Conservation (phyloP, 2,888 invertebrate genomes). For the Panzeria rudis region DNA sequence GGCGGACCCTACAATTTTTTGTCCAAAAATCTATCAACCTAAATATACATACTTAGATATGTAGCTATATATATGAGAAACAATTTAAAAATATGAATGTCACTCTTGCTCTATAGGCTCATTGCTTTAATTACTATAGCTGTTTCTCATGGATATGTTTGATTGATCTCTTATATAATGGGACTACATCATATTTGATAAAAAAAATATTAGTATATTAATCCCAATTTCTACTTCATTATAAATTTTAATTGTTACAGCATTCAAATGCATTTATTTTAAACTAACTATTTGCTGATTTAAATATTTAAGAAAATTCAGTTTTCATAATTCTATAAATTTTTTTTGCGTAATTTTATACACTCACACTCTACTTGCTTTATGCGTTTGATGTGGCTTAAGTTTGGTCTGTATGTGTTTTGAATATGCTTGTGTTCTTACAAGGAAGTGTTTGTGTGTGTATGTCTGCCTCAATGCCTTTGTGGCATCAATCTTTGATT, state of each 20-base stretch:
- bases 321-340: not conserved
- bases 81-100: not conserved
- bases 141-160: no score
- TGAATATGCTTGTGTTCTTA: not conserved
- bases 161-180: no score
- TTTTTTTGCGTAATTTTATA: not conserved
- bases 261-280: no score
- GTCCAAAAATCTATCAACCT: no score
- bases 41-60: no score
- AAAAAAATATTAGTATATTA: no score
- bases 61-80: no score
- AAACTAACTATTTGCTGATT: no score
- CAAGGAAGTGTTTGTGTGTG: not conserved
- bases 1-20: no score
- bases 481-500: conserved; percentile 65
- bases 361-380: conserved; percentile 51
- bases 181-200: no score
- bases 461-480: conserved; percentile 32
- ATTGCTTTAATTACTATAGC: not conserved
- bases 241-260: no score
- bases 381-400: conserved; percentile 11
- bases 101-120: not conserved
- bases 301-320: not conserved
- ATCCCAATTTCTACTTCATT: no score
- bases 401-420: not conserved